phyloP scores from a whole-genome alignment of 2,888 invertebrate species.

The Pyrocoelia pectoralis region DNA sequence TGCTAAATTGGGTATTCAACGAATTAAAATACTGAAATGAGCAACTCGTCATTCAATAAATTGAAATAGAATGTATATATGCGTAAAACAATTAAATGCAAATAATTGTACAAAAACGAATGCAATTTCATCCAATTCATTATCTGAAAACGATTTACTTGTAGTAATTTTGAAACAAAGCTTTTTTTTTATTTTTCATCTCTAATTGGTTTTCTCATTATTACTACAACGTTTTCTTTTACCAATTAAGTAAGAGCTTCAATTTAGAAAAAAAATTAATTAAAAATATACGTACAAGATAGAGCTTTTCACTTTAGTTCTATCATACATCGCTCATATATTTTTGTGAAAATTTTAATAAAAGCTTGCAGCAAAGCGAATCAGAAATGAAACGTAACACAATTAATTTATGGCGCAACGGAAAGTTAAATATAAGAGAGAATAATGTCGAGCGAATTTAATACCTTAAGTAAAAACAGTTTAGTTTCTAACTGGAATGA shows the following conservation, averaged over 20 bases:
- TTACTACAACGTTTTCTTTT: not conserved
- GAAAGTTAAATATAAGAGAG: constrained; percentile 7
- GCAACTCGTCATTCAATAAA: not conserved
- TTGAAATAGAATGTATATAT: not conserved
- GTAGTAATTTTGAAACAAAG: not conserved
- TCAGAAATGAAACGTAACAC: not conserved
- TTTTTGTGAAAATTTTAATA: too few species aligned
- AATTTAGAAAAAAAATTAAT: not conserved
- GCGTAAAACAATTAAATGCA: not conserved
- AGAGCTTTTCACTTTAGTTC: not conserved
- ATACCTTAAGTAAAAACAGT: constrained; percentile 25
- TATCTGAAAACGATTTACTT: not conserved
- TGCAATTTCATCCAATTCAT: not conserved
- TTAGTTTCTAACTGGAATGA: constrained; percentile 30
- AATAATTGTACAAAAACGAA: not conserved
- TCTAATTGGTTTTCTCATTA: not conserved
- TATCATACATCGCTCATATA: not conserved
- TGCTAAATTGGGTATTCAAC: not conserved
- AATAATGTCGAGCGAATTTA: constrained; percentile 5
- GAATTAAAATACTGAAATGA: not conserved
- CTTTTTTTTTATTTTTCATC: not conserved
- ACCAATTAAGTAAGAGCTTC: not conserved
- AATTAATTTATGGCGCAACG: not conserved
- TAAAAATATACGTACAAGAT: too few species aligned
- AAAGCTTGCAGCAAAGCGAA: not conserved